These are phyloP conservation scores for Hydra vulgaris DNA, from an alignment of 30 jellyfish, hydroid and myxozoan species.

Conservation along the genomic window DNA sequence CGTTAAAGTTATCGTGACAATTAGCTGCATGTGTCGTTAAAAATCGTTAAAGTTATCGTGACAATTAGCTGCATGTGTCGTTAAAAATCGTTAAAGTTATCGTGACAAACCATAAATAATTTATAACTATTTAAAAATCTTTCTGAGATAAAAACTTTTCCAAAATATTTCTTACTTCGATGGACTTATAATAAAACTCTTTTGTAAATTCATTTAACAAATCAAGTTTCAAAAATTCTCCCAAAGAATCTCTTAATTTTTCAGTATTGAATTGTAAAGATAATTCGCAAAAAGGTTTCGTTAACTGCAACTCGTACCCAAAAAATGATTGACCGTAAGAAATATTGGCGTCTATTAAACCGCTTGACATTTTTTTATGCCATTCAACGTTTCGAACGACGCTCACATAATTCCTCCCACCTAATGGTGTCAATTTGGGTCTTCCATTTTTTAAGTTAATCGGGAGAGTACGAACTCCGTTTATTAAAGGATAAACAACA, in stretches of 20 bases:
- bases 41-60: no score
- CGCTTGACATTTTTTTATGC: constrained; percentile 2
- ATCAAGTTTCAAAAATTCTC: neutral
- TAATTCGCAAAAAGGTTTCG: constrained; percentile 44
- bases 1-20: no score
- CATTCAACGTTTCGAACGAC: neutral
- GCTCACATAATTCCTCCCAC: neutral
- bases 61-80: no score
- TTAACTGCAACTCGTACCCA: constrained; percentile 31
- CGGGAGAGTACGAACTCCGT: neutral
- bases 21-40: no score
- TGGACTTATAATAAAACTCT: constrained; percentile 18
- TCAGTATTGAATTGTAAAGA: constrained; percentile 31
- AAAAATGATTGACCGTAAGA: constrained; percentile 23
- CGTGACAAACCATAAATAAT: no score
- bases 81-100: no score
- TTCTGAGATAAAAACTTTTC: neutral
- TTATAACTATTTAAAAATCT: no score
- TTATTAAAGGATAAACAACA: constrained; percentile 25
- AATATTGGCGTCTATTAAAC: constrained; percentile 31
- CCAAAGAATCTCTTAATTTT: constrained; percentile 3
- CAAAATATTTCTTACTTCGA: neutral
- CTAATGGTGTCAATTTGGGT: constrained; percentile 2
- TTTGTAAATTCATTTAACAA: constrained; percentile 9
- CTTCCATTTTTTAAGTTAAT: constrained; percentile 14